Conservation (phyloP, 1,140 invertebrate species). For the Lineus longissimus region DNA sequence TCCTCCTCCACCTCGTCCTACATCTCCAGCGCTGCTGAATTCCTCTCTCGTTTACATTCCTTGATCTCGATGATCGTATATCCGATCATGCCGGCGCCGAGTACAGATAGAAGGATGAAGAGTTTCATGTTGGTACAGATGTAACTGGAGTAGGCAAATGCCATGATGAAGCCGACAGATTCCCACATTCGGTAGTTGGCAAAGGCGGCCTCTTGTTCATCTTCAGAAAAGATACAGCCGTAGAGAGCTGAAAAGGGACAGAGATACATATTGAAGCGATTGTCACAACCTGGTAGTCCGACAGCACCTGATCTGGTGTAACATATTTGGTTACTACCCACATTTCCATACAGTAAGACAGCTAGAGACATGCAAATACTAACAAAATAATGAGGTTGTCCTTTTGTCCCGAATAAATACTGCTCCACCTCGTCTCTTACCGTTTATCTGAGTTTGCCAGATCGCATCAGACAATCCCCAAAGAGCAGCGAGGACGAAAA, state of each 20-base stretch:
- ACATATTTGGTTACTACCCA: too few relatives aligned
- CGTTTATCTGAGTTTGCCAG: conserved; percentile 95
- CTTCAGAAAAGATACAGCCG: conserved; percentile 80
- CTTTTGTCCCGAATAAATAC: too few relatives aligned
- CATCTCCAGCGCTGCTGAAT: neutral
- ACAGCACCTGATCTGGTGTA: too few relatives aligned
- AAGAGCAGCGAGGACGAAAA: conserved; percentile 83
- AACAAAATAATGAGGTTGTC: too few relatives aligned
- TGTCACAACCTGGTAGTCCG: too few relatives aligned
- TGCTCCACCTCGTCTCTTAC: too few relatives aligned
- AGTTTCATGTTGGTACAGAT: conserved; percentile 86
- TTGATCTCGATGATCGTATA: conserved; percentile 77
- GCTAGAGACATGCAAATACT: too few relatives aligned
- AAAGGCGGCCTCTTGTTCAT: conserved; percentile 88
- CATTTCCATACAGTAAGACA: too few relatives aligned
- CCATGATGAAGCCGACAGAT: conserved; percentile 86
- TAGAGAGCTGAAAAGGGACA: conserved; percentile 75
- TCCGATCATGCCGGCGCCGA: conserved; percentile 72
- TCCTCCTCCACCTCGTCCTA: neutral
- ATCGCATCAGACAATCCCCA: conserved; percentile 94
- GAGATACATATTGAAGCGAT: too few relatives aligned
- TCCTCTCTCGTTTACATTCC: conserved; percentile 14
- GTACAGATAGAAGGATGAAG: conserved; percentile 75
- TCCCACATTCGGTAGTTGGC: conserved; percentile 88
- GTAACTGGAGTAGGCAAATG: conserved; percentile 73